Percentiles rank a stretch among this genome's conserved stretches.
Evolutionary conservation across 2,888 invertebrate species (phyloP).

Genomic region (Cantharis flavilabris): DNA sequence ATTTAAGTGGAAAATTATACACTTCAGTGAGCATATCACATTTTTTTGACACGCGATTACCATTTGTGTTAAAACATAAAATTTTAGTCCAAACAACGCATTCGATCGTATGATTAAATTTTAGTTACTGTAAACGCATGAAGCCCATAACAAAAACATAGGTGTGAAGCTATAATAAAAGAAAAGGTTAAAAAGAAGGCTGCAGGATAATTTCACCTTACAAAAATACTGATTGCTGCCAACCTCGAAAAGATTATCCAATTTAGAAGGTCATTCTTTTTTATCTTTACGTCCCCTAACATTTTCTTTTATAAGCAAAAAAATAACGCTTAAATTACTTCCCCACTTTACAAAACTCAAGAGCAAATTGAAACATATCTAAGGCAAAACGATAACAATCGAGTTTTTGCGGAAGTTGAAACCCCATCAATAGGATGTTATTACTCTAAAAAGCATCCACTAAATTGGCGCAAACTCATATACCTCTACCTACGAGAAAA

Average conservation of each 20-base stretch:
- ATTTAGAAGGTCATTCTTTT: conserved; percentile 9
- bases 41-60: conserved; percentile 26
- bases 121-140: conserved; percentile 16
- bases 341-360: background rate
- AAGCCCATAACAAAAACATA: background rate
- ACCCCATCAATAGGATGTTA: background rate
- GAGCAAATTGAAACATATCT: background rate
- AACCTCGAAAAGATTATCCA: conserved; percentile 3
- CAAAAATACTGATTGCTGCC: background rate
- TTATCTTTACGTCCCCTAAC: background rate
- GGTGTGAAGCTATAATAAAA: background rate
- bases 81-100: conserved; percentile 4
- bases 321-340: background rate
- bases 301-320: background rate
- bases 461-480: background rate
- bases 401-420: background rate
- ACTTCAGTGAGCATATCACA: conserved; percentile 12
- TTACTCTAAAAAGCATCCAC: background rate
- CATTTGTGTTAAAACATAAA: conserved; percentile 20
- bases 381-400: background rate
- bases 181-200: background rate
- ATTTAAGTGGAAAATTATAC: conserved; percentile 18
- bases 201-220: background rate
- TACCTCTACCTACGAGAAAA: background rate
- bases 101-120: conserved; percentile 15